These are phyloP conservation scores for Myotis brandtii DNA, from an alignment of 2,113 vertebrate species.

Conservation along the genomic window DNA sequence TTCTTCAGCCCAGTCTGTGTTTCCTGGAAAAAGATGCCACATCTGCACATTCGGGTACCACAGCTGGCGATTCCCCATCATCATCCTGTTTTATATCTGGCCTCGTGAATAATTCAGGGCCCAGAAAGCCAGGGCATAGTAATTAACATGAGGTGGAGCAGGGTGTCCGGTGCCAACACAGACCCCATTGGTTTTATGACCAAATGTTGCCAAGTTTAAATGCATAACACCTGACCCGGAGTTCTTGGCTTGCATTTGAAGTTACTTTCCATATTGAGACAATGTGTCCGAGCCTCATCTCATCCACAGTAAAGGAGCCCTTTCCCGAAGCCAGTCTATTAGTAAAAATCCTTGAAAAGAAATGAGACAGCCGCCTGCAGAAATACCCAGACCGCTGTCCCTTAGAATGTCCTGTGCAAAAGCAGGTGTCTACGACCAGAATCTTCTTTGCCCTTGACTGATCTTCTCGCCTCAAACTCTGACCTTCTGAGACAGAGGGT, in stretches of 20 bases:
- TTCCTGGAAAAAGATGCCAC: slow-evolving; percentile 16
- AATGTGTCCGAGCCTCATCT: background rate
- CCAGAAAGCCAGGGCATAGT: slow-evolving; percentile 21
- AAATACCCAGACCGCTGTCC: background rate
- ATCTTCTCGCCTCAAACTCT: background rate
- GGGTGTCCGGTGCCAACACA: background rate
- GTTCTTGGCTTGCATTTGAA: slow-evolving; percentile 15
- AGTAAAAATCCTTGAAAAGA: slow-evolving; percentile 12
- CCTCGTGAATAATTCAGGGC: slow-evolving; percentile 72
- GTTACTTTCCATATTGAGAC: background rate
- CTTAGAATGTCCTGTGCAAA: background rate
- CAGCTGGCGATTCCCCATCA: slow-evolving; percentile 66
- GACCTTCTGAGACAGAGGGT: background rate
- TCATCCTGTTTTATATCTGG: slow-evolving; percentile 50
- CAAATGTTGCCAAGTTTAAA: slow-evolving; percentile 44
- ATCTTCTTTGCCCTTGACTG: background rate
- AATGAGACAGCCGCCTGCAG: background rate
- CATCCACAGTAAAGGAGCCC: background rate
- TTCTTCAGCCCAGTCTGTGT: background rate
- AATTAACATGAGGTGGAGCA: slow-evolving; percentile 51
- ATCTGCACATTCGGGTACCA: slow-evolving; percentile 48
- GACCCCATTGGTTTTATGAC: background rate
- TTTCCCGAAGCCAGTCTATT: background rate
- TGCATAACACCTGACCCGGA: slow-evolving; percentile 41
- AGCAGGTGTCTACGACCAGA: background rate